These are phyloP conservation scores for Aphaenogaster rudis DNA, from an alignment of 1,140 invertebrate species.

Conservation along the genomic window DNA sequence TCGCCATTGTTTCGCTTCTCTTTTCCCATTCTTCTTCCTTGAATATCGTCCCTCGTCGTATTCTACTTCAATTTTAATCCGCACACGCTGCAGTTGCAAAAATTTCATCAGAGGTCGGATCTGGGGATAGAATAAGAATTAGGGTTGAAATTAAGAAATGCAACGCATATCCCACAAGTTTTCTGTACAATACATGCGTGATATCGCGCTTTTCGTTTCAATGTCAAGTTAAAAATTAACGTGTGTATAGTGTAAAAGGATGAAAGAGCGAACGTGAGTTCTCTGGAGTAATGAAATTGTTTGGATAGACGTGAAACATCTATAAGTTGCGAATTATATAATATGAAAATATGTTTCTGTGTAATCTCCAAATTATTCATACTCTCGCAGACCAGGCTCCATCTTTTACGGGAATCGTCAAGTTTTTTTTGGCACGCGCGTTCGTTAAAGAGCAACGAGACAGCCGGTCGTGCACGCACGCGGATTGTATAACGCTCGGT, in stretches of 20 bases:
- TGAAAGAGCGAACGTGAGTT: neutral
- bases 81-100: neutral
- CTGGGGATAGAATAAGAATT: neutral
- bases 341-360: neutral
- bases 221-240: neutral
- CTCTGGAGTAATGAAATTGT: neutral
- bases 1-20: neutral
- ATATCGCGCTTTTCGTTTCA: neutral
- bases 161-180: neutral
- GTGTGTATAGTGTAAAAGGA: neutral
- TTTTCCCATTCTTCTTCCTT: neutral
- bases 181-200: neutral
- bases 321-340: neutral
- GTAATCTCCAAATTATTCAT: neutral
- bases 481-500: slow-evolving; percentile 69
- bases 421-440: slow-evolving; percentile 34
- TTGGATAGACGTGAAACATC: too few species aligned
- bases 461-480: neutral
- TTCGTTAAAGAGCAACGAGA: neutral
- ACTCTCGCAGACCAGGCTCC: neutral
- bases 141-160: neutral
- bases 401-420: neutral
- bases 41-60: neutral
- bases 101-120: neutral
- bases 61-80: slow-evolving; percentile 19